Evolutionary conservation across 2,888 invertebrate genomes (phyloP), one percentile per base, ranked within the genome.

Genomic region (Ellobium chinense): DNA sequence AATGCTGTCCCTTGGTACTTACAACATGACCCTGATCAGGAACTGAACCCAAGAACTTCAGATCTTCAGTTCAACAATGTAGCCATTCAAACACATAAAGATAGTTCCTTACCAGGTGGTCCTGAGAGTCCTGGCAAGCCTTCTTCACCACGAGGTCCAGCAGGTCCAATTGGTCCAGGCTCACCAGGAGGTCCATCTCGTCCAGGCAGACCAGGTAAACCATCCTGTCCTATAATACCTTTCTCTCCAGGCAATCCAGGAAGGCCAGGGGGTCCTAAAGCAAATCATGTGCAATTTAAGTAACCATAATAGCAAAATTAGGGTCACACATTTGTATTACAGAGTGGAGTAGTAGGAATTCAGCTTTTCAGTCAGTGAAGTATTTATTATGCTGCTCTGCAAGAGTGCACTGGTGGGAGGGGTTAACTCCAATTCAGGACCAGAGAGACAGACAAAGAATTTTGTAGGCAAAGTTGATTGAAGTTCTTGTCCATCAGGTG

Each of bases 111-210:
- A 78, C 90, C 90, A 18, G 85, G 29, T 0, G 79, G 27, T 62
- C 88, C 88, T 70, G 82, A 83, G 39, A 79, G 63, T 31, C 92
- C 92, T 36, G 88, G 84, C 56, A 85, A 80, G 39, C 92, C 92
- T 84, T 94, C 94, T 2, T 88, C 2, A 94, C 97, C 97, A 29
- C 95, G 95, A 18, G 94, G 93, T 21, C 97, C 97, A 37, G 81
- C 79, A 3, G 74, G 63, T 37, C 83, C 83, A 56, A 87, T 74
- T n/a, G 86, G 72, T 65, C 90, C 90, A 36, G 78, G 54, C 58
- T 87, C 87, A 56, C 89, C 89, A n/a, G 27, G 24, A 9, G 7
- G 5, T 24, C 80, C 80, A 46, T 37, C 39, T 5, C 34, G 46
- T 2, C 80, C 73, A 24, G 24, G 36, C 18, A 29, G 3, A 65